Conservation (phyloP, 2,113 vertebrate genomes). For the Chlorocebus sabaeus region DNA sequence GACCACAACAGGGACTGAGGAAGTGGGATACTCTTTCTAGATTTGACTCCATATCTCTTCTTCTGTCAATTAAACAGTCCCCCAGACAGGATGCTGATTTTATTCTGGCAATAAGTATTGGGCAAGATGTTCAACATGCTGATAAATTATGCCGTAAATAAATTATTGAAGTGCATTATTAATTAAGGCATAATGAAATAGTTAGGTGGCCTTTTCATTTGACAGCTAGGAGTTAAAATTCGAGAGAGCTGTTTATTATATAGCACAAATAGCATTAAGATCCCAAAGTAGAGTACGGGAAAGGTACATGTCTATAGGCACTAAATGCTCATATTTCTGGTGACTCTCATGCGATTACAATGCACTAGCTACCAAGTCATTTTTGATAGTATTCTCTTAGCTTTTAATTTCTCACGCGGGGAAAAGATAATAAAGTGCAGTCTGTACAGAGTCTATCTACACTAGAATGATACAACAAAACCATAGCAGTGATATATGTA, state of each 20-base stretch:
- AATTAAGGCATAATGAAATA: slow-evolving; percentile 68
- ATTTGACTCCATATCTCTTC: not conserved
- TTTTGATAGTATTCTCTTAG: not conserved
- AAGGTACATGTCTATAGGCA: not conserved
- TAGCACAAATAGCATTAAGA: slow-evolving; percentile 36
- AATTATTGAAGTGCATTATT: slow-evolving; percentile 80
- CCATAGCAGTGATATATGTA: not conserved
- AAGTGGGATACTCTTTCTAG: not conserved
- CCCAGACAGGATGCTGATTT: slow-evolving; percentile 42
- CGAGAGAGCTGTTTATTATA: slow-evolving; percentile 59
- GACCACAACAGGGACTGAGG: not conserved
- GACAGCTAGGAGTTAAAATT: slow-evolving; percentile 71
- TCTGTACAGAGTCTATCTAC: not conserved
- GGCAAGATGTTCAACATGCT: slow-evolving; percentile 61
- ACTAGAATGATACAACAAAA: not conserved
- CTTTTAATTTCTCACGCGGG: not conserved
- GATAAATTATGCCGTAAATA: slow-evolving; percentile 67
- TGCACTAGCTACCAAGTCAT: accelerated
- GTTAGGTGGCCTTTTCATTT: slow-evolving; percentile 76
- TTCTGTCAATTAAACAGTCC: not conserved
- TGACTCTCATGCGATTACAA: not conserved
- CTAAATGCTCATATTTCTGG: not conserved
- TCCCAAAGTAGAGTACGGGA: not conserved
- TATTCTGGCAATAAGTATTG: slow-evolving; percentile 62
- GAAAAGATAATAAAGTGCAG: not conserved